Percentiles rank a stretch among this genome's conserved stretches.
These are phyloP conservation scores for Anolis sagrei DNA, from an alignment of 2,113 vertebrate genomes.

Conservation along the genomic window DNA sequence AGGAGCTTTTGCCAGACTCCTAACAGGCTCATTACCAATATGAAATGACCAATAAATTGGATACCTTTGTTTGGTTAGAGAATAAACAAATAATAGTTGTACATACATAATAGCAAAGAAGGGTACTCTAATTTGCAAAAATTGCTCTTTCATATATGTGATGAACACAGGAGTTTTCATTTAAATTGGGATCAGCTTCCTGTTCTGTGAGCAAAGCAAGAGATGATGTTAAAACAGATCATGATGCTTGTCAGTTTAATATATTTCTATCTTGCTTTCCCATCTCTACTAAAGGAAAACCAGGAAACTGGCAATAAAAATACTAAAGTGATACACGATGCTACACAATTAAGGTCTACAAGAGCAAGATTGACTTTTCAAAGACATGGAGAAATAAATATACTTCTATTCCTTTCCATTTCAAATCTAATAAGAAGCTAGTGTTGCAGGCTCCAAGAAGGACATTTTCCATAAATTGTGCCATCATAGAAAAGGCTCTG, in stretches of 20 bases:
- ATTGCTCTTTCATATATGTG: background rate
- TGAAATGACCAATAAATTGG: conserved; percentile 31
- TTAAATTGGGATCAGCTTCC: background rate
- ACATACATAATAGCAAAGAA: conserved; percentile 12
- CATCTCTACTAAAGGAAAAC: background rate
- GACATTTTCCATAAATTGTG: background rate
- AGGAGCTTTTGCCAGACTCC: conserved; percentile 18
- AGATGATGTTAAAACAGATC: background rate
- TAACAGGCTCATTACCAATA: conserved; percentile 17
- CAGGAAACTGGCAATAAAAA: background rate
- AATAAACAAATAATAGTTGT: background rate
- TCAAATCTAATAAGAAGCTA: background rate
- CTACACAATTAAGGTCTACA: background rate
- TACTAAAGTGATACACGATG: background rate
- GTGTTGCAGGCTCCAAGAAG: background rate
- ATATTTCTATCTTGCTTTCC: background rate
- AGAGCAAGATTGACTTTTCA: background rate
- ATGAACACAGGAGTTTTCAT: background rate
- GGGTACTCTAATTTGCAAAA: background rate
- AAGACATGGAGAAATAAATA: background rate
- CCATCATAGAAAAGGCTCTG: background rate
- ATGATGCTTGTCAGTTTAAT: background rate
- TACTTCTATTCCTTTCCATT: background rate
- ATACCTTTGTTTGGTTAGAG: conserved; percentile 25
- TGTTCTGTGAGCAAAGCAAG: background rate